Conservation (phyloP, 2,797 vertebrate genomes). For the Pseudomugil tenellus region DNA sequence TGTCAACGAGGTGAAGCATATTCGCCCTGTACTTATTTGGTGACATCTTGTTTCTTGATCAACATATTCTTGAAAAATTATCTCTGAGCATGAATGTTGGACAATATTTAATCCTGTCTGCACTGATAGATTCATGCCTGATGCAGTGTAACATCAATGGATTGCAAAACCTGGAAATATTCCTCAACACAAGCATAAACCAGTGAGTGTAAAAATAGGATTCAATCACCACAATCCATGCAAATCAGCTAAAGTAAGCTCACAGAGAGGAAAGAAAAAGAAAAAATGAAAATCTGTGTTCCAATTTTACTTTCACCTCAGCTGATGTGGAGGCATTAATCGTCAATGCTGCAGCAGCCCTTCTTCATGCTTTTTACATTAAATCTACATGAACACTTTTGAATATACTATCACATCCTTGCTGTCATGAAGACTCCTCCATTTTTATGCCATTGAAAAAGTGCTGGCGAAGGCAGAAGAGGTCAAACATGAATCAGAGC, state of each 20-base stretch:
- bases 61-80: slow-evolving; percentile 37
- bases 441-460: slow-evolving; percentile 52
- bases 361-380: slow-evolving; percentile 48
- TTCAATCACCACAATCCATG: slow-evolving; percentile 35
- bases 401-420: slow-evolving; percentile 44
- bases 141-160: slow-evolving; percentile 22
- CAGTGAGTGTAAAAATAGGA: slow-evolving; percentile 39
- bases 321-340: slow-evolving; percentile 46
- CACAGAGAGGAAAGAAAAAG: background rate
- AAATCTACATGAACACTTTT: slow-evolving; percentile 42
- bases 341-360: slow-evolving; percentile 11
- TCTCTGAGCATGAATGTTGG: slow-evolving; percentile 40
- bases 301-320: slow-evolving; percentile 38
- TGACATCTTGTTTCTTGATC: slow-evolving; percentile 37
- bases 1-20: slow-evolving; percentile 44
- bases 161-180: slow-evolving; percentile 38
- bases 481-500: slow-evolving; percentile 73
- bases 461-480: slow-evolving; percentile 40
- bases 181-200: slow-evolving; percentile 33
- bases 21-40: slow-evolving; percentile 35
- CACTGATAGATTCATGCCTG: slow-evolving; percentile 11
- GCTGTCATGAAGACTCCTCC: slow-evolving; percentile 41
- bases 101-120: slow-evolving; percentile 49
- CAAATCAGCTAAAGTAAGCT: slow-evolving; percentile 44
- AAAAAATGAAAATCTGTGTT: slow-evolving; percentile 11